Conservation (phyloP, 2,113 vertebrate genomes). For the Chaetodon trifascialis region DNA sequence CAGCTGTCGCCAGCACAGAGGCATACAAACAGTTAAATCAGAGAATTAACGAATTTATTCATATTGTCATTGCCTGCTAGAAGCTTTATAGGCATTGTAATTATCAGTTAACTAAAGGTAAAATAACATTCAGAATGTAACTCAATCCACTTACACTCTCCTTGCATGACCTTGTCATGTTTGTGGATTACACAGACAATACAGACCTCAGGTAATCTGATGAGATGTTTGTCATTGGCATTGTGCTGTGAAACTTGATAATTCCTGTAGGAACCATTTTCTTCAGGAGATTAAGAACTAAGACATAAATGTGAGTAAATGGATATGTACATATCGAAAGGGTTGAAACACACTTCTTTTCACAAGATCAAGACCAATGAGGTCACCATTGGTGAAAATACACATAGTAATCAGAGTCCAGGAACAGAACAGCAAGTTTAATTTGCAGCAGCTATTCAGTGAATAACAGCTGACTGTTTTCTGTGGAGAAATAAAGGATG, state of each 20-base stretch:
- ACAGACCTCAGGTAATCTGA: background rate
- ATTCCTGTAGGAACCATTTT: background rate
- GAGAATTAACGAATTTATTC: background rate
- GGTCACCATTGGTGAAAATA: background rate
- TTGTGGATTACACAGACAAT: background rate
- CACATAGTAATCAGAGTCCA: background rate
- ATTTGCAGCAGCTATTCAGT: background rate
- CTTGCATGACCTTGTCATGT: conserved; percentile 88
- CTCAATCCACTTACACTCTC: conserved; percentile 83
- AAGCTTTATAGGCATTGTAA: background rate
- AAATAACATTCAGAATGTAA: conserved; percentile 27
- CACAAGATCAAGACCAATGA: background rate
- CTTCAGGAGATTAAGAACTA: background rate
- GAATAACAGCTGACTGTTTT: background rate
- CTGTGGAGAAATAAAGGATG: background rate
- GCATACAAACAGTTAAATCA: background rate
- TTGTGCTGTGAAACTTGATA: conserved; percentile 2
- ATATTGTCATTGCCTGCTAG: background rate
- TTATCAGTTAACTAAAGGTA: background rate
- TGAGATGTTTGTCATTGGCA: background rate
- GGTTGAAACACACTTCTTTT: no score
- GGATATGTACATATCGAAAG: background rate
- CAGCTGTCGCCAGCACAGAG: no score
- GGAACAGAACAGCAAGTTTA: background rate
- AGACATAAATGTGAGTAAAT: background rate